Base-by-base conservation (phyloP, 2,113 vertebrate species). In the Leptobrachium leishanense region DNA sequence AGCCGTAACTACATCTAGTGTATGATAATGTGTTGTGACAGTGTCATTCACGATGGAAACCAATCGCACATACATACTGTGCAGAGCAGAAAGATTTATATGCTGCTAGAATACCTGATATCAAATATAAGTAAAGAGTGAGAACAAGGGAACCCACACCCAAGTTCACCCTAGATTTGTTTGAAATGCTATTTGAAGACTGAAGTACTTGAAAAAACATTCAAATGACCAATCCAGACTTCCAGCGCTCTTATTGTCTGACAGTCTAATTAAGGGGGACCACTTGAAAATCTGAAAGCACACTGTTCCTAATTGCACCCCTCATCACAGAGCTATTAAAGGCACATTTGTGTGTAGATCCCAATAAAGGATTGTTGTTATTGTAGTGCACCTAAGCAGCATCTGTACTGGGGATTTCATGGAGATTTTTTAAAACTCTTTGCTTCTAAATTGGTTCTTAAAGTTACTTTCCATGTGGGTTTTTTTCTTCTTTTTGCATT, bases 231-330 rank as follows among this genome's bases (percentile, higher is more conserved):
- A 43, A 41, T 59, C 40, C 50, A 43, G 68, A 15, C 46, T 43
- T 71, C 55, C 67, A 71, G 68, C 12, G 39, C 76, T 39, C 50
- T 64, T 43, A 72, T 73, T 64, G 63, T 79, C 69, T 66, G 69
- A 73, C 77, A 79, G 50, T 8, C 70, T 79, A 70, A 79, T 80
- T 73, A 68, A 80, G 72, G 46, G 39, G 50, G 69, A 55, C 55
- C 43, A 63, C 69, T 73, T 79, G 63, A 42, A 79, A 79, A 65
- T 53, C 40, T 15, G 40, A 12, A 78, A 71, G 57, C 43, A 79
- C 65, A 80, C 62, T 59, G 63, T 2, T 62, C 69, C 43, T 73
- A 79, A 73, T 67, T 79, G 70, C 59, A 43, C 69, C 62, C 70
- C 72, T 68, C 63, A 80, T 74, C 43, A 40, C 63, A 74, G 62